phyloP scores from a whole-genome alignment of 2,113 vertebrate genomes.

The Manacus vitellinus region DNA sequence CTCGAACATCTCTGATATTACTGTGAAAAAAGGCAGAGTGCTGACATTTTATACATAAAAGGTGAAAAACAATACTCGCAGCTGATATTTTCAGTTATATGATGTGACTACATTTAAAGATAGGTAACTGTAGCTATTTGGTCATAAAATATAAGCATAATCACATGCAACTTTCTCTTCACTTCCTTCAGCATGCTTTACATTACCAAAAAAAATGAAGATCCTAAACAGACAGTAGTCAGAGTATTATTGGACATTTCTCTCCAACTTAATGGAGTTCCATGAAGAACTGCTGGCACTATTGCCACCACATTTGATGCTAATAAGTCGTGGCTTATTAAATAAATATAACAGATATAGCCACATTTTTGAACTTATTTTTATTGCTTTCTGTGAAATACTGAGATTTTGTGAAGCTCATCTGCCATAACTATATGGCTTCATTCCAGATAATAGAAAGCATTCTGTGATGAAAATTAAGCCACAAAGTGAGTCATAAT shows the following conservation, averaged over 20 bases:
- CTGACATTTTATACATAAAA: neutral
- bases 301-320: neutral
- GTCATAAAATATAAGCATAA: slow-evolving; percentile 34
- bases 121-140: neutral
- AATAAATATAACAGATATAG: slow-evolving; percentile 9
- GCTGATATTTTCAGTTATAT: neutral
- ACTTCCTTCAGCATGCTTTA: slow-evolving; percentile 33
- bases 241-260: slow-evolving; percentile 32
- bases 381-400: neutral
- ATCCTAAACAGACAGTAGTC: slow-evolving; percentile 1
- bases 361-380: neutral
- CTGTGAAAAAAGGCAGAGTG: neutral
- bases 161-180: slow-evolving; percentile 49
- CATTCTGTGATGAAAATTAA: slow-evolving; percentile 30
- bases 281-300: neutral
- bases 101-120: slow-evolving; percentile 21
- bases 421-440: slow-evolving; percentile 1
- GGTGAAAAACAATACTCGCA: neutral
- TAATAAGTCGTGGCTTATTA: neutral
- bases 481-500: slow-evolving; percentile 42
- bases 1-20: neutral
- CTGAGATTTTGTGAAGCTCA: neutral
- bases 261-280: neutral
- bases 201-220: slow-evolving; percentile 2
- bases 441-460: slow-evolving; percentile 39